Evolutionary conservation across 2,797 vertebrate genomes (phyloP).

Genomic region (Perodicticus potto): DNA sequence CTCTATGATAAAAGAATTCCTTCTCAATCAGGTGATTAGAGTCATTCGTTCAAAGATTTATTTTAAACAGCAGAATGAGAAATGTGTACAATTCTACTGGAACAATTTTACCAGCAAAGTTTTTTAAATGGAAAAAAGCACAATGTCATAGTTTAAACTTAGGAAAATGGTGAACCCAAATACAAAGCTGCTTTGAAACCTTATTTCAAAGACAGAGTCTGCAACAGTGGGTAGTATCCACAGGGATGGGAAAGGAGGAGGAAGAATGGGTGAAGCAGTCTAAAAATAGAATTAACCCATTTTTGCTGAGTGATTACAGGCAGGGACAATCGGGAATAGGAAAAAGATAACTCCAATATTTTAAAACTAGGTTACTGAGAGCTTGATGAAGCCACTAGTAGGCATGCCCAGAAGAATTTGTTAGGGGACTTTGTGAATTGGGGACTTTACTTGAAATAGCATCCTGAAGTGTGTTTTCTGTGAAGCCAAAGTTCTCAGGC

Average conservation of each 20-base stretch:
- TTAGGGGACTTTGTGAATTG: neutral
- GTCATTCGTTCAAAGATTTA: neutral
- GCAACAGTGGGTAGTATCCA: neutral
- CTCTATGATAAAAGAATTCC: neutral
- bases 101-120: conserved; percentile 39
- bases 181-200: neutral
- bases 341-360: neutral
- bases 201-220: neutral
- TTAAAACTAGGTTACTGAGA: neutral
- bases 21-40: conserved; percentile 23
- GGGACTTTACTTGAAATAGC: neutral
- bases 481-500: neutral
- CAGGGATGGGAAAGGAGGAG: neutral
- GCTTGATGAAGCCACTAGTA: neutral
- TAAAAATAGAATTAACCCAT: neutral
- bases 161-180: conserved; percentile 47
- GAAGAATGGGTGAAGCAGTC: neutral
- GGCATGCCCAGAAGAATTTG: neutral
- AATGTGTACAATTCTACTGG: neutral
- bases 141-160: neutral
- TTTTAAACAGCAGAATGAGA: conserved; percentile 61
- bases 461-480: neutral
- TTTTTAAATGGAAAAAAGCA: conserved; percentile 50
- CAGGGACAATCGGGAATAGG: neutral
- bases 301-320: neutral